Conservation (phyloP, 2,888 invertebrate genomes). For the Adelphocoris suturalis region DNA sequence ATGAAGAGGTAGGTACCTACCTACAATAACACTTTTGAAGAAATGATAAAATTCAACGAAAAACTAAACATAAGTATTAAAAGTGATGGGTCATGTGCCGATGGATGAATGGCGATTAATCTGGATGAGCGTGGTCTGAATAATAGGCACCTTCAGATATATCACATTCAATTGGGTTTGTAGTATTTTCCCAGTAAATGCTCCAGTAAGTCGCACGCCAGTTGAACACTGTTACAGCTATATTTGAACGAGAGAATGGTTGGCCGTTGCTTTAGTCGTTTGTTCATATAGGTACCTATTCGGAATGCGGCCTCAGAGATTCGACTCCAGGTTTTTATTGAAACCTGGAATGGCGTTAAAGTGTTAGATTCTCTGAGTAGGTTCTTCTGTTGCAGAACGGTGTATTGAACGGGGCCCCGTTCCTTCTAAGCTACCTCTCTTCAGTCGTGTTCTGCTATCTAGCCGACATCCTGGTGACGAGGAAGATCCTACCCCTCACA, state of each 20-base stretch:
- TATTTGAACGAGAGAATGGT: neutral
- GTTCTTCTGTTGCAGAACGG: constrained; percentile 80
- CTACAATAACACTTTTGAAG: no score
- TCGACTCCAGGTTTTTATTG: constrained; percentile 45
- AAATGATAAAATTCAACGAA: no score
- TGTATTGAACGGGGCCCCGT: constrained; percentile 84
- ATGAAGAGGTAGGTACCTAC: no score
- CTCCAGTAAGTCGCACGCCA: neutral
- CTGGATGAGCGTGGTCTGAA: no score
- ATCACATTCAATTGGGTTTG: no score
- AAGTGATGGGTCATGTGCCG: no score
- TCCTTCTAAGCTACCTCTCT: constrained; percentile 85
- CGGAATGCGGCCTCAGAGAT: neutral
- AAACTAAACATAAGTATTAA: no score
- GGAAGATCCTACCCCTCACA: constrained; percentile 82
- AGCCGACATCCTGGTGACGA: constrained; percentile 83
- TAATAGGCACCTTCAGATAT: no score
- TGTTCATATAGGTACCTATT: neutral
- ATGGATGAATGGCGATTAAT: no score
- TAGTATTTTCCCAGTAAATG: no score
- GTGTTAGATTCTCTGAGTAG: constrained; percentile 77
- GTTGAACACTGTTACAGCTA: neutral
- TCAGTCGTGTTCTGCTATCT: constrained; percentile 86
- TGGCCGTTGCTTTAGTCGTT: neutral
- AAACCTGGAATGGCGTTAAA: constrained; percentile 45